Evolutionary conservation across 1,140 invertebrate species (phyloP), one percentile per base, ranked within the genome.

Genomic region (Bombus balteatus): DNA sequence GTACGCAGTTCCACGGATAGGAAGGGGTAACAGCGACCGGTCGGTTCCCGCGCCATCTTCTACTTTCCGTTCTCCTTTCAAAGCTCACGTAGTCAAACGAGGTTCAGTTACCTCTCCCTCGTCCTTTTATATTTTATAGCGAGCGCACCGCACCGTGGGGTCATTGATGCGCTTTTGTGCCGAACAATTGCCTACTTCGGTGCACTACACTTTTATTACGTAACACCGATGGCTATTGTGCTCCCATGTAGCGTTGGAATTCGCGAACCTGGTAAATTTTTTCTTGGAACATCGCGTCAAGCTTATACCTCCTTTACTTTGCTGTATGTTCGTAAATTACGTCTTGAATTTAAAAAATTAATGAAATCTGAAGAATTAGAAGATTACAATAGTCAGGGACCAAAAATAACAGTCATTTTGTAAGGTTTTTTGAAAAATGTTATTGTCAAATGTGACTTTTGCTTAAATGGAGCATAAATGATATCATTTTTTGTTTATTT

Each of bases 121-220:
- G n/a, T 59, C 37, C 43, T 81, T 70, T 84, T 78, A 77, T 83
- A 57, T 34, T 37, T 70, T 77, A 83, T 41, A 78, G 66, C 62
- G n/a, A 66, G 41, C 41, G 47, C 34, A 22, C 18, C 18, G 12
- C 62, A 32, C 34, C 25, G 34, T 62, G 9, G 9, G 68, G 32
- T 47, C n/a, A 32, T 72, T 28, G 76, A 85, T 65, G 68, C 68
- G 68, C 77, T 85, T 85, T 85, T 85, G 57, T 81, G 77, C 32
- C 15, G 57, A 73, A 78, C 83, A 85, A 85, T 85, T 68, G 75
- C 82, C 74, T 78, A 84, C 83, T 73, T 85, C 68, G 70, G 32
- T 22, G 47, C 39, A 71, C 83, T 81, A 85, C 34, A 74, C 57
- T 81, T 73, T 85, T 79, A 73, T 80, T 85, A 85, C 77, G 70